phyloP scores from a whole-genome alignment of 1,140 invertebrate genomes.

The Caenorhabditis remanei region DNA sequence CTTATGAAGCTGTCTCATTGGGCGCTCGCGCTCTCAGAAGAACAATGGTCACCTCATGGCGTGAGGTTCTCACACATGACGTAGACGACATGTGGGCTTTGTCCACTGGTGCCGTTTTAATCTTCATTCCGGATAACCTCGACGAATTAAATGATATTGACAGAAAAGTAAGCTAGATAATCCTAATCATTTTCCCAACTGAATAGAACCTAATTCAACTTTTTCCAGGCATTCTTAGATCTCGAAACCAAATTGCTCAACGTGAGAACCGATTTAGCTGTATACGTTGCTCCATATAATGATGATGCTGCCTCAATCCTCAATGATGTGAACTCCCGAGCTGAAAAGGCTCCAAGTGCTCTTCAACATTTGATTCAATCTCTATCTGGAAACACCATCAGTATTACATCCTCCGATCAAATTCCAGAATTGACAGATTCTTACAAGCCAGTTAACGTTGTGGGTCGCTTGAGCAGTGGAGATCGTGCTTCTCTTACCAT shows the following conservation, averaged over 20 bases:
- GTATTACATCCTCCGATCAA: constrained; percentile 66
- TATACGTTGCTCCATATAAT: constrained; percentile 85
- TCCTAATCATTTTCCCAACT: not conserved
- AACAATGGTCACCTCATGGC: constrained; percentile 87
- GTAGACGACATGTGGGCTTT: constrained; percentile 86
- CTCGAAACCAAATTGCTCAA: constrained; percentile 87
- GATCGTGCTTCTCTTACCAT: constrained; percentile 79
- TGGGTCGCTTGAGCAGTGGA: constrained; percentile 82
- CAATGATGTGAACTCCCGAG: constrained; percentile 53
- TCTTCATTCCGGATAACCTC: constrained; percentile 87
- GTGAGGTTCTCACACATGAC: constrained; percentile 85
- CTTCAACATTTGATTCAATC: constrained; percentile 69
- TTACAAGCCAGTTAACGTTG: constrained; percentile 67
- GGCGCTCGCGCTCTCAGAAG: constrained; percentile 87
- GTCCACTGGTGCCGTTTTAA: constrained; percentile 86
- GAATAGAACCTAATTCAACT: constrained; percentile 52
- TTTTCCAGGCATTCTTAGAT: constrained; percentile 81
- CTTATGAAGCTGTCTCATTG: constrained; percentile 86
- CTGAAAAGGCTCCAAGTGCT: constrained; percentile 66
- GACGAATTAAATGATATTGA: constrained; percentile 74
- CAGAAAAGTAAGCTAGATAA: not conserved
- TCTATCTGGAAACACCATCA: constrained; percentile 65
- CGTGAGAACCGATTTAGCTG: constrained; percentile 87
- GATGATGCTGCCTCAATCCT: constrained; percentile 58
- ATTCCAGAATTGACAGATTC: constrained; percentile 13